Conservation (phyloP, 1,140 invertebrate species). For the Drosophila repletoides region DNA sequence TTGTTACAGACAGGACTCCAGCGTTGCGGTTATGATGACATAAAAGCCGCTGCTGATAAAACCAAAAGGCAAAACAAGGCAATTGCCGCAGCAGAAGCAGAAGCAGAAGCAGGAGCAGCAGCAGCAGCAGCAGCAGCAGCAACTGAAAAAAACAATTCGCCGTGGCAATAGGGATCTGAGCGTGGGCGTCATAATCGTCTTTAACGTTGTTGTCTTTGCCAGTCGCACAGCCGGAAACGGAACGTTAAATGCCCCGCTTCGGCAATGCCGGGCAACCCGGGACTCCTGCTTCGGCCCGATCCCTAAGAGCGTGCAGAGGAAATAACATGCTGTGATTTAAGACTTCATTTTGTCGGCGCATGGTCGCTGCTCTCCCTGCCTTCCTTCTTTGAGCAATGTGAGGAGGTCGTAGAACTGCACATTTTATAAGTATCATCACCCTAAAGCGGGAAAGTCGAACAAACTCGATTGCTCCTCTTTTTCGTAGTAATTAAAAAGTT, state of each 20-base stretch:
- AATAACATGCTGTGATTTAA: slow-evolving; percentile 82
- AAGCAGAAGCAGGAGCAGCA: slow-evolving; percentile 60
- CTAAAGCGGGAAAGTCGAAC: background rate
- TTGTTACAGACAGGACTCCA: slow-evolving; percentile 21
- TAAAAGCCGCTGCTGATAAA: slow-evolving; percentile 77
- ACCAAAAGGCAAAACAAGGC: slow-evolving; percentile 47
- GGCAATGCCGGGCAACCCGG: slow-evolving; percentile 13
- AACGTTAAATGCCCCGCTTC: slow-evolving; percentile 53
- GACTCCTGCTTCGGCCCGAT: background rate
- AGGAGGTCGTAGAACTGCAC: background rate
- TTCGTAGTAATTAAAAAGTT: slow-evolving; percentile 38
- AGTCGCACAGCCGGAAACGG: slow-evolving; percentile 49
- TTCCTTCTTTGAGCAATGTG: background rate
- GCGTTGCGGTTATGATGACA: slow-evolving; percentile 76
- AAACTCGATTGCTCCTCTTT: slow-evolving; percentile 16
- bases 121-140: slow-evolving; percentile 7
- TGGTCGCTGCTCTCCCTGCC: slow-evolving; percentile 6
- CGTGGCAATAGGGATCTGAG: slow-evolving; percentile 58
- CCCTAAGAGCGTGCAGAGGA: slow-evolving; percentile 44
- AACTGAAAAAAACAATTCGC: slow-evolving; percentile 56
- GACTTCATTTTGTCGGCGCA: slow-evolving; percentile 70
- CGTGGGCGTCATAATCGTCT: slow-evolving; percentile 42
- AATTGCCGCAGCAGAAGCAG: background rate
- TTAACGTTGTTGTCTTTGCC: slow-evolving; percentile 21
- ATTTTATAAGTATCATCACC: slow-evolving; percentile 16